A percentile compares a stretch with the other conserved stretches of the same genome.
phyloP scores from a whole-genome alignment of 2,797 vertebrate species.

The Betta splendens region DNA sequence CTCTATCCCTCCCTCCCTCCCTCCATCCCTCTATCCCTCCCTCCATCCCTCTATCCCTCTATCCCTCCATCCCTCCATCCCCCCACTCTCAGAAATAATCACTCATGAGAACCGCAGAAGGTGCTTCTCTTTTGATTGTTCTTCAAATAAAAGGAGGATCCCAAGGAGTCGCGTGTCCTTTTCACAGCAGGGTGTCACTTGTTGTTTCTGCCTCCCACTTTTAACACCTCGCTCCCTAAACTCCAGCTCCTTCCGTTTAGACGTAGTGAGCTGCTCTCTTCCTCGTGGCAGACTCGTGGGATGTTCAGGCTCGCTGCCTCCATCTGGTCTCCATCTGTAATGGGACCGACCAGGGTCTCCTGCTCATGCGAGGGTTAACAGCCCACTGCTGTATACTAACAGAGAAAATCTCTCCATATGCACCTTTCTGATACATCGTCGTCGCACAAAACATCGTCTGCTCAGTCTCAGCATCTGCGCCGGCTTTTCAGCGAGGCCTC shows the following conservation, averaged over 20 bases:
- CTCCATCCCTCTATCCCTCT: no score
- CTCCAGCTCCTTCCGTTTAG: slow-evolving; percentile 52
- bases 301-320: slow-evolving; percentile 43
- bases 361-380: slow-evolving; percentile 26
- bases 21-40: no score
- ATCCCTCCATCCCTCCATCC: slow-evolving; percentile 4
- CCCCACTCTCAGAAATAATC: slow-evolving; percentile 20
- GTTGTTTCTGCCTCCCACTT: slow-evolving; percentile 51
- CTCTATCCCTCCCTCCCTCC: no score
- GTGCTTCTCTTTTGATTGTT: slow-evolving; percentile 14
- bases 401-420: slow-evolving; percentile 29
- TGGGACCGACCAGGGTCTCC: slow-evolving; percentile 24
- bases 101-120: slow-evolving; percentile 12
- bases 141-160: slow-evolving; percentile 17
- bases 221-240: slow-evolving; percentile 42
- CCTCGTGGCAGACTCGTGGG: slow-evolving; percentile 28
- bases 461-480: not conserved
- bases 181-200: slow-evolving; percentile 38
- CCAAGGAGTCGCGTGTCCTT: slow-evolving; percentile 3
- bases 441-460: slow-evolving; percentile 8
- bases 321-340: slow-evolving; percentile 70
- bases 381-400: slow-evolving; percentile 34
- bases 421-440: slow-evolving; percentile 16
- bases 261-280: slow-evolving; percentile 31
- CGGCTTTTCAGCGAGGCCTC: not conserved